Conservation (phyloP, 2,797 vertebrate species). For the Capromys pilorides region DNA sequence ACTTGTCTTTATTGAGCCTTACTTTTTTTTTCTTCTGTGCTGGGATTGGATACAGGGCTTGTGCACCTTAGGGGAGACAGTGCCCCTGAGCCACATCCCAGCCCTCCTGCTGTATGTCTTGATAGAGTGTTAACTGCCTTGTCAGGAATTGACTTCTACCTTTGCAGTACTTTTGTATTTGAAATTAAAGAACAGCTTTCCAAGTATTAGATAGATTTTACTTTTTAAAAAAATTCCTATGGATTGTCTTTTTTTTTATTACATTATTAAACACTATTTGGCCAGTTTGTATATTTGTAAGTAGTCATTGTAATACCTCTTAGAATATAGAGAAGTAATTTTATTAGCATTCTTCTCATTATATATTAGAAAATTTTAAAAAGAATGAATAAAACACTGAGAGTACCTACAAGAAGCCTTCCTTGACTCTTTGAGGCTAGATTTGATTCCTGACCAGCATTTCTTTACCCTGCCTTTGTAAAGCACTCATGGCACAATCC, state of each 20-base stretch:
- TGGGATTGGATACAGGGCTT: background rate
- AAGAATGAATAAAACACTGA: slow-evolving; percentile 23
- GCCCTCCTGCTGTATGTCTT: background rate
- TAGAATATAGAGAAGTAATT: slow-evolving; percentile 12
- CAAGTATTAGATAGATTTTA: slow-evolving; percentile 9
- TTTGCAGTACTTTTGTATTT: slow-evolving; percentile 20
- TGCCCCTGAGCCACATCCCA: background rate
- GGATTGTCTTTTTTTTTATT: background rate
- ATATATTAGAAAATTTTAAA: slow-evolving; percentile 35
- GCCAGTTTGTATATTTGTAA: background rate
- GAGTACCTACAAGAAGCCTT: background rate
- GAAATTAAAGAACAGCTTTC: slow-evolving; percentile 45
- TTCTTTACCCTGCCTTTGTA: background rate
- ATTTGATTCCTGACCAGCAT: background rate
- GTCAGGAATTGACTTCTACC: background rate
- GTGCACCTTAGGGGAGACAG: background rate
- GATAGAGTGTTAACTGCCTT: slow-evolving; percentile 2
- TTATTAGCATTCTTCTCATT: slow-evolving; percentile 34
- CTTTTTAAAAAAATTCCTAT: slow-evolving; percentile 26
- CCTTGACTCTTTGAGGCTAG: background rate
- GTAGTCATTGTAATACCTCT: slow-evolving; percentile 46
- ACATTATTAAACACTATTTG: background rate
- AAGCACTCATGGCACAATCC: background rate
- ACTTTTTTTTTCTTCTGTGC: background rate
- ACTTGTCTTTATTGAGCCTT: background rate